These are phyloP conservation scores for Alouatta palliata DNA, from an alignment of 2,113 vertebrate genomes.

Conservation along the genomic window DNA sequence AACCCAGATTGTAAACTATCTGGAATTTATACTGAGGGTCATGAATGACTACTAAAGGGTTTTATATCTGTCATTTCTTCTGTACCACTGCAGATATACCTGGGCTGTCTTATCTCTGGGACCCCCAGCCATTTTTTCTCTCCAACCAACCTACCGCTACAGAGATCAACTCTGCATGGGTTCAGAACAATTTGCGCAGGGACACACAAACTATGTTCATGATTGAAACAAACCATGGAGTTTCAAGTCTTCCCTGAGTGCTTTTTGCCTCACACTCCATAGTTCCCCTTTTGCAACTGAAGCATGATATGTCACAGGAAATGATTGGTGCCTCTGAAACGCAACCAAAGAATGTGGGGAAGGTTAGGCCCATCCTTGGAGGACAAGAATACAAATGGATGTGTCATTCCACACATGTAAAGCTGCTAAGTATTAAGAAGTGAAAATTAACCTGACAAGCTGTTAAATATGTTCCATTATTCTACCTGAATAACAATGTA, in stretches of 20 bases:
- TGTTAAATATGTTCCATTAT: background rate
- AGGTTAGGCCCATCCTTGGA: background rate
- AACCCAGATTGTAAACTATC: background rate
- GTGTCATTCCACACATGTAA: background rate
- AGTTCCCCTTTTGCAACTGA: fast-evolving
- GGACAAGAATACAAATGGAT: background rate
- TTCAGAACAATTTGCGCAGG: background rate
- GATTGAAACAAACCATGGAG: background rate
- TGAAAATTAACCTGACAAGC: background rate
- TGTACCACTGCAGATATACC: background rate
- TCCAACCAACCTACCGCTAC: background rate
- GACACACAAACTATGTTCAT: too few species aligned
- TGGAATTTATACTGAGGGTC: background rate
- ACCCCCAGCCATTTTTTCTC: background rate
- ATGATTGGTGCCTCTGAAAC: background rate
- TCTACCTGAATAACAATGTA: background rate
- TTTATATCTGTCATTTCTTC: background rate
- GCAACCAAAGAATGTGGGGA: background rate
- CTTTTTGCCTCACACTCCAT: background rate
- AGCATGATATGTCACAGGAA: background rate
- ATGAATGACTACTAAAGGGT: background rate
- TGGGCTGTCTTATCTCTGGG: background rate
- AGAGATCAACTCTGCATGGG: background rate
- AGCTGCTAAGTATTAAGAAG: background rate
- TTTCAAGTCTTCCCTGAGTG: background rate